Conservation (phyloP, 1,140 invertebrate species). For the Drosophila kikkawai region DNA sequence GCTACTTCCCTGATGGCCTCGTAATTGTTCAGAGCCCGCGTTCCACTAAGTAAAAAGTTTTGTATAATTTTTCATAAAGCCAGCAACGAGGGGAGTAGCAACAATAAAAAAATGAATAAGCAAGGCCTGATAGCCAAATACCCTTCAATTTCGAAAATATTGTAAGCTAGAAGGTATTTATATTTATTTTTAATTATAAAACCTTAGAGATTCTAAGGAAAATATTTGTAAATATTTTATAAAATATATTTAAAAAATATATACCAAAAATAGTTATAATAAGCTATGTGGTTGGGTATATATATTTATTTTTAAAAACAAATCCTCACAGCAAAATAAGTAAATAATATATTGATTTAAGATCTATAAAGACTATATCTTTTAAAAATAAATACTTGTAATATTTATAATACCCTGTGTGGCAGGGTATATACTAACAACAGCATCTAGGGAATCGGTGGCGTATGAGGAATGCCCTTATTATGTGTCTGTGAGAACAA, state of each 20-base stretch:
- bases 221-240: no score
- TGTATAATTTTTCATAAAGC: constrained; percentile 80
- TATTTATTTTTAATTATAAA: no score
- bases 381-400: no score
- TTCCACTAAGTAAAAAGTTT: constrained; percentile 77
- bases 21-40: constrained; percentile 65
- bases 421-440: constrained; percentile 20
- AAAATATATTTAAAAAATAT: no score
- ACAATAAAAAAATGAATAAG: background rate
- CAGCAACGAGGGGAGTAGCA: constrained; percentile 18
- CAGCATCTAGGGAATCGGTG: constrained; percentile 65
- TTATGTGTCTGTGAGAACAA: constrained; percentile 53
- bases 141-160: background rate
- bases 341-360: background rate
- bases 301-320: background rate
- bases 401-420: background rate
- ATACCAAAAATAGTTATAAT: no score
- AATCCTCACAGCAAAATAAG: background rate
- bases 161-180: no score
- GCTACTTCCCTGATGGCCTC: constrained; percentile 43
- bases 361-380: accelerated
- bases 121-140: background rate
- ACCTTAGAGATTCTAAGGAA: no score
- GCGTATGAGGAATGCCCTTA: constrained; percentile 70
- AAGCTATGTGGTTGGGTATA: no score